These are phyloP conservation scores for Tragelaphus imberbis DNA, from an alignment of 2,113 vertebrate species.

Conservation along the genomic window DNA sequence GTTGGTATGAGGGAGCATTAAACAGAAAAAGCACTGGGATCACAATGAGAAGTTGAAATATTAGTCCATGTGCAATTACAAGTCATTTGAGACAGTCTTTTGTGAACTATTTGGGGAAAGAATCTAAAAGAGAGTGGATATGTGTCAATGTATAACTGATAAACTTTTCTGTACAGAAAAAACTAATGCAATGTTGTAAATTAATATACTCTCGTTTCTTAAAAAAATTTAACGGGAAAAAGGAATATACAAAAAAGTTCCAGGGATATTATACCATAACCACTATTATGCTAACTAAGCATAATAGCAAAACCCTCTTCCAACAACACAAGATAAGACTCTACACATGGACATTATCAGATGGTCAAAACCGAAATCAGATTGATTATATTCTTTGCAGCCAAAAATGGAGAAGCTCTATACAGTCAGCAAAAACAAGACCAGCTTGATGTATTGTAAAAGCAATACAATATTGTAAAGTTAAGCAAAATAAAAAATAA, in stretches of 20 bases:
- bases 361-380: too few species aligned
- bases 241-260: not conserved
- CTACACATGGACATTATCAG: too few species aligned
- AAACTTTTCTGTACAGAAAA: not conserved
- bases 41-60: not conserved
- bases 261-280: not conserved
- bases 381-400: too few species aligned
- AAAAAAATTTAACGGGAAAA: not conserved
- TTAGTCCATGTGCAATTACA: not conserved
- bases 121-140: not conserved
- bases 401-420: too few species aligned
- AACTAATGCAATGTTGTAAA: not conserved
- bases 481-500: too few species aligned
- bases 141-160: not conserved
- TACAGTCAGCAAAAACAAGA: too few species aligned
- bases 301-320: too few species aligned
- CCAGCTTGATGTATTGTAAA: too few species aligned
- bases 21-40: not conserved
- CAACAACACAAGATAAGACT: too few species aligned
- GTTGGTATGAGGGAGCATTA: accelerated
- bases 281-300: not conserved
- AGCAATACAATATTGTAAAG: too few species aligned
- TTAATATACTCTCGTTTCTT: not conserved
- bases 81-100: not conserved
- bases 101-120: not conserved